These are phyloP conservation scores for Etheostoma nigrum DNA, from an alignment of 2,797 vertebrate species.

Conservation along the genomic window DNA sequence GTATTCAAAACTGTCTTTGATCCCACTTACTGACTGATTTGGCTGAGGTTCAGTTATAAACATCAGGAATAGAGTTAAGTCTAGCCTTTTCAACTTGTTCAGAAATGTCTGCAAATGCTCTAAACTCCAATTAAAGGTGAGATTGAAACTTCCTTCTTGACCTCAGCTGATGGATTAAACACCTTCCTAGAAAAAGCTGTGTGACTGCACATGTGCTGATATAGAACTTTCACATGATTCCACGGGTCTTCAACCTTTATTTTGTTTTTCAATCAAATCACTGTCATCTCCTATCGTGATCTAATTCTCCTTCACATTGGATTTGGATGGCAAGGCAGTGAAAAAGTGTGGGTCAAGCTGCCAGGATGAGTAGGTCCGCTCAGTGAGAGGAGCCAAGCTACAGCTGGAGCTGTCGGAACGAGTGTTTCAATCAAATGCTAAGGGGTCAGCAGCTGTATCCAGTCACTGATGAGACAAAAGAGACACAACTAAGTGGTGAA, in stretches of 20 bases:
- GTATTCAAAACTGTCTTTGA: neutral
- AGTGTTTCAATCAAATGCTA: conserved; percentile 51
- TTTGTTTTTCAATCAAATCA: conserved; percentile 17
- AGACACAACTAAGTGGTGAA: conserved; percentile 15
- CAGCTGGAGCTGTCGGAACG: conserved; percentile 63
- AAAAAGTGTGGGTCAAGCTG: conserved; percentile 41
- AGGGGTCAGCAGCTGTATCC: conserved; percentile 23
- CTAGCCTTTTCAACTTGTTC: neutral
- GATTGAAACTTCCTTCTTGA: neutral
- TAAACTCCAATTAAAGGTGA: too few species aligned
- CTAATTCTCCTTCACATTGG: conserved; percentile 17
- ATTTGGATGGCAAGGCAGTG: conserved; percentile 11
- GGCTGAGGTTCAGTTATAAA: neutral
- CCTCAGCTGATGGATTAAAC: neutral
- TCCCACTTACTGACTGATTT: neutral
- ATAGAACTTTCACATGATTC: neutral
- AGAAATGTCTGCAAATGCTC: neutral
- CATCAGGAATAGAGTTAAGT: neutral
- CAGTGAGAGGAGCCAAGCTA: conserved; percentile 32
- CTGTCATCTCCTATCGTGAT: conserved; percentile 28
- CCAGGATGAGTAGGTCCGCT: conserved; percentile 18
- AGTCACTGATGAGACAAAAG: conserved; percentile 14
- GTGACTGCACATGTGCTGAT: neutral
- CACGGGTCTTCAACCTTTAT: neutral
- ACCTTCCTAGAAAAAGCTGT: neutral